These are phyloP conservation scores for Trinectes maculatus DNA, from an alignment of 2,113 vertebrate species.

Conservation along the genomic window DNA sequence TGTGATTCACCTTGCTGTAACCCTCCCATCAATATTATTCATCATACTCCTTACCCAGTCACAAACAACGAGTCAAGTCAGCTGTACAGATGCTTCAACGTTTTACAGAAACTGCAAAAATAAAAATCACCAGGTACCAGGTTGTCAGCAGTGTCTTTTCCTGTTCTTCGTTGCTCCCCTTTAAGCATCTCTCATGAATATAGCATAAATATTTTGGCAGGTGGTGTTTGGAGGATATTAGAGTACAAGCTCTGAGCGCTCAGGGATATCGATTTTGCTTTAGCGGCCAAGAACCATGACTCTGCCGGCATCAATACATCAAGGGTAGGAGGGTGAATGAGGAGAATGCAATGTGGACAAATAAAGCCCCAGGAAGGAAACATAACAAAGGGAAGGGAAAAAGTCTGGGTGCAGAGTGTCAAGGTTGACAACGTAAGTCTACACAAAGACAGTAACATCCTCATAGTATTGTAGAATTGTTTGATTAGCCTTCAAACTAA, in stretches of 20 bases:
- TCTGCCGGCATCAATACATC: constrained; percentile 53
- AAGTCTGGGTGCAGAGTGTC: constrained; percentile 20
- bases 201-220: constrained; percentile 78
- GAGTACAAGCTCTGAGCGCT: constrained; percentile 59
- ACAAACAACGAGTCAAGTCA: background rate
- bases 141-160: constrained; percentile 10
- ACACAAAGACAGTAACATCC: background rate
- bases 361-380: background rate
- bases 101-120: constrained; percentile 32
- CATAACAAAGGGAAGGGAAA: constrained; percentile 52
- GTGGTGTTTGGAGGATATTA: constrained; percentile 71
- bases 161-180: constrained; percentile 27
- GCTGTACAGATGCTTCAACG: background rate
- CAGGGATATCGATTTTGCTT: constrained; percentile 71
- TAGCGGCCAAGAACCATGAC: constrained; percentile 62
- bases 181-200: constrained; percentile 56
- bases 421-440: constrained; percentile 9
- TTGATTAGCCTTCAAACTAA: no score
- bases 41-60: constrained; percentile 24
- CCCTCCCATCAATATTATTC: constrained; percentile 48
- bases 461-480: no score
- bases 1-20: constrained; percentile 28
- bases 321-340: constrained; percentile 45
- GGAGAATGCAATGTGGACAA: no score
- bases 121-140: constrained; percentile 26